Percentiles rank a stretch among this genome's conserved stretches.
Conservation (phyloP, 2,113 vertebrate genomes). For the Upupa epops region DNA sequence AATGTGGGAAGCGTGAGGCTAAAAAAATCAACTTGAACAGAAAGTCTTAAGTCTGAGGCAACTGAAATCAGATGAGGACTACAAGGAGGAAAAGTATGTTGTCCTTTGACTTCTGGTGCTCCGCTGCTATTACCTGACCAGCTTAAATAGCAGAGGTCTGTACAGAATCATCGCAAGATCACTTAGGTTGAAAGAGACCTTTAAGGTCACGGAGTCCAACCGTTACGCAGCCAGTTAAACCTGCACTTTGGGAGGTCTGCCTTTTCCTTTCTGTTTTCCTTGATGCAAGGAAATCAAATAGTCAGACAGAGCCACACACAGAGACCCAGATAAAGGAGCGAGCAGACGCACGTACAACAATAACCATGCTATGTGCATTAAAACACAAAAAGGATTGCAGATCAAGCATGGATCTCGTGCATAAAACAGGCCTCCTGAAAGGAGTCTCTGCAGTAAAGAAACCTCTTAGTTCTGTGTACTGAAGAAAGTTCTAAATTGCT, state of each 20-base stretch:
- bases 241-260: not conserved
- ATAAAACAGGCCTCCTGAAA: not conserved
- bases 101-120: not conserved
- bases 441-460: not conserved
- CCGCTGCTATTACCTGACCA: not conserved
- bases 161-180: too few relatives aligned
- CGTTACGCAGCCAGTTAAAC: not conserved
- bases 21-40: not conserved
- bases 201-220: too few relatives aligned
- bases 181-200: too few relatives aligned
- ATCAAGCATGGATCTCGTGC: not conserved
- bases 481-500: not conserved
- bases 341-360: rapidly evolving
- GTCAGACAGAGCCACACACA: not conserved
- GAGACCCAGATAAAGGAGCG: not conserved
- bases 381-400: not conserved
- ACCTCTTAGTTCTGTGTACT: not conserved
- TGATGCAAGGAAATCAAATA: not conserved
- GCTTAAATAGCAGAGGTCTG: not conserved
- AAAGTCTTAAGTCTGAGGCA: not conserved
- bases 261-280: not conserved
- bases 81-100: not conserved
- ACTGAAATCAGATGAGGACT: not conserved
- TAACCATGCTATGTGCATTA: not conserved
- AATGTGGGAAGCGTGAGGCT: not conserved